These are phyloP conservation scores for Mormyrus hasselquistii DNA, from an alignment of 2,797 vertebrate genomes.

Conservation along the genomic window DNA sequence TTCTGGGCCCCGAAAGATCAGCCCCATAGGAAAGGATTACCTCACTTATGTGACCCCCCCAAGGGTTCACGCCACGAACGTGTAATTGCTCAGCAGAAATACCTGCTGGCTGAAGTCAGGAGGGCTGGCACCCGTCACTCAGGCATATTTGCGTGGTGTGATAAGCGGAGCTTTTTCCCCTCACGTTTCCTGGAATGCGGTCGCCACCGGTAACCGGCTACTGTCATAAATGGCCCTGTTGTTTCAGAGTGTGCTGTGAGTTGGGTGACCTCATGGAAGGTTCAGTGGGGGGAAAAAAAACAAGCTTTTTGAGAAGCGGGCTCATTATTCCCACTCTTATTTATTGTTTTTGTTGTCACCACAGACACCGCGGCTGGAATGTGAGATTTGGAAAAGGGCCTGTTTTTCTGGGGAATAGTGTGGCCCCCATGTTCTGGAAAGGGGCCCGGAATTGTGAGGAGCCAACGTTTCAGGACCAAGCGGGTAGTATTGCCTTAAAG, in stretches of 20 bases:
- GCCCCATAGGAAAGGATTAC: conserved; percentile 2
- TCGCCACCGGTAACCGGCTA: not conserved
- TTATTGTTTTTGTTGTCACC: not conserved
- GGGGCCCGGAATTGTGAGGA: not conserved
- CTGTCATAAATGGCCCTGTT: conserved; percentile 16
- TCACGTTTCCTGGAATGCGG: conserved; percentile 12
- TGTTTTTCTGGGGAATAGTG: not conserved
- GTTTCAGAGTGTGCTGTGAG: not conserved
- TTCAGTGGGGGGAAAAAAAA: not conserved
- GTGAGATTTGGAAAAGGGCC: not conserved
- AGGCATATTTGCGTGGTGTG: conserved; percentile 12
- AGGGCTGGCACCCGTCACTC: conserved; percentile 5
- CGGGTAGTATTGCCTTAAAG: not conserved
- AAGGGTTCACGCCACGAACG: not conserved
- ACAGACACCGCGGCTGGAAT: not conserved
- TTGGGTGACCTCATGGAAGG: not conserved
- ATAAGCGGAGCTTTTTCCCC: conserved; percentile 10
- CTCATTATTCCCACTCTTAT: not conserved
- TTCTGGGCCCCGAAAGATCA: not conserved
- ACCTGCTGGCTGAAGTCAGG: conserved; percentile 16
- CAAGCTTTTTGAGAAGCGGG: not conserved
- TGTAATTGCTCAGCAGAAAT: conserved; percentile 12
- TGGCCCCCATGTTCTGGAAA: not conserved
- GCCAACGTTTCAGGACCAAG: not conserved
- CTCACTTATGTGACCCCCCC: not conserved